Percentiles rank a stretch among this genome's conserved stretches.
phyloP scores from a whole-genome alignment of 2,113 vertebrate genomes.

The Eonycteris spelaea region DNA sequence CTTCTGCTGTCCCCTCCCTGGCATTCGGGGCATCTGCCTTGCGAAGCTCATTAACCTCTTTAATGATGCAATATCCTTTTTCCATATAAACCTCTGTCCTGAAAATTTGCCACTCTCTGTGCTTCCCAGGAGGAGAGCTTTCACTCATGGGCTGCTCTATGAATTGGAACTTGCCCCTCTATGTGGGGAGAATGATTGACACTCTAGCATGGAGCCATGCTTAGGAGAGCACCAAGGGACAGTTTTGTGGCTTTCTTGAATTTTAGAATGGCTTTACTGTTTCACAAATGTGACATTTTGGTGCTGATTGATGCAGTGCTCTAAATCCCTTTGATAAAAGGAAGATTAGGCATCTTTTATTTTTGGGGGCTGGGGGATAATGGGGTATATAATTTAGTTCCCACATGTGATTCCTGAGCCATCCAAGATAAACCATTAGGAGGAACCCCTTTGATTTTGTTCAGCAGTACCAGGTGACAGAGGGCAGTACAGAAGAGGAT shows the following conservation, averaged over 20 bases:
- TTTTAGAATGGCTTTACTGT: not conserved
- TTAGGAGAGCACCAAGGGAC: not conserved
- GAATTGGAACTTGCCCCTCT: not conserved
- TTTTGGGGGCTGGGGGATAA: not conserved
- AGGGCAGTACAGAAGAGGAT: not conserved
- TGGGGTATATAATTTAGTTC: not conserved
- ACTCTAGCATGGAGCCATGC: not conserved
- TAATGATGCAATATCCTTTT: conserved; percentile 69
- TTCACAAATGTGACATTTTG: not conserved
- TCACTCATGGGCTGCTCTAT: not conserved
- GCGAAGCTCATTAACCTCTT: conserved; percentile 77
- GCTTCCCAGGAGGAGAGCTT: not conserved
- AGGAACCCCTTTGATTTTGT: not conserved
- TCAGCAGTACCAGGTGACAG: not conserved
- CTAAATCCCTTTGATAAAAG: not conserved
- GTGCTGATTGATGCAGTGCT: not conserved
- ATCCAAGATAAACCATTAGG: not conserved
- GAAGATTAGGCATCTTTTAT: not conserved
- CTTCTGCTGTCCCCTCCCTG: conserved; percentile 54
- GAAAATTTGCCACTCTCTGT: not conserved
- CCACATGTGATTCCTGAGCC: not conserved
- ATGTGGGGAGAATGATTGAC: not conserved
- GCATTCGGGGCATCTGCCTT: conserved; percentile 67
- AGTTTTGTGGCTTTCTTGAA: conserved; percentile 10
- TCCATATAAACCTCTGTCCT: conserved; percentile 55